Evolutionary conservation across 1,140 invertebrate genomes (phyloP).

Genomic region (Drosophila albomicans): DNA sequence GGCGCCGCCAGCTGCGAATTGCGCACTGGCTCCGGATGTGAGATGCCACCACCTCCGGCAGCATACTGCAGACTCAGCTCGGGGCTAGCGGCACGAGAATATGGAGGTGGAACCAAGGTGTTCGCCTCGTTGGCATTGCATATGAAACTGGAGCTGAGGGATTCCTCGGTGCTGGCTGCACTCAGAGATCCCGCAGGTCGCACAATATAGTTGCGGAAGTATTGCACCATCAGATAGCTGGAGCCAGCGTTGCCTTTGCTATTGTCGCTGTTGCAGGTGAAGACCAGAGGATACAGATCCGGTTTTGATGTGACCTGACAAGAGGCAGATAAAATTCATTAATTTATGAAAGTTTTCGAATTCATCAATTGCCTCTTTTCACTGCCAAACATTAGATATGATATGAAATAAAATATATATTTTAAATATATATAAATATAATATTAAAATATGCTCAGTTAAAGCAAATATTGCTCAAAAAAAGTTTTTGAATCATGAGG

Average conservation of each 20-base stretch:
- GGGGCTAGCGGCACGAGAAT: constrained; percentile 91
- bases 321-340: constrained; percentile 1
- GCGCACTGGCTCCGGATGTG: constrained; percentile 56
- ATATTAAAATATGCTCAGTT: no score
- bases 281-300: constrained; percentile 92
- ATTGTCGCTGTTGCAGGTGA: constrained; percentile 89
- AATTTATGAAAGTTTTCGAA: no score
- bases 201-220: constrained; percentile 91
- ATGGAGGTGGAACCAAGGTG: constrained; percentile 91
- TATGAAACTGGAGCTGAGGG: constrained; percentile 92
- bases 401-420: no score
- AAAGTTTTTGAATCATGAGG: no score
- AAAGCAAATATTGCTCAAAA: no score
- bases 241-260: constrained; percentile 88
- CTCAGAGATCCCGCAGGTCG: constrained; percentile 90
- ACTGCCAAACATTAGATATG: no score
- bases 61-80: constrained; percentile 86
- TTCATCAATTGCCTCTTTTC: no score
- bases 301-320: constrained; percentile 92
- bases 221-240: constrained; percentile 92
- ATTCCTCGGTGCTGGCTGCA: constrained; percentile 92
- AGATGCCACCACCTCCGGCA: constrained; percentile 39
- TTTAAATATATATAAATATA: no score
- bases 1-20: constrained; percentile 46
- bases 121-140: constrained; percentile 93